Evolutionary conservation across 92 coral and sea anemone genomes (phyloP).

Genomic region (Bergia puertoricense): DNA sequence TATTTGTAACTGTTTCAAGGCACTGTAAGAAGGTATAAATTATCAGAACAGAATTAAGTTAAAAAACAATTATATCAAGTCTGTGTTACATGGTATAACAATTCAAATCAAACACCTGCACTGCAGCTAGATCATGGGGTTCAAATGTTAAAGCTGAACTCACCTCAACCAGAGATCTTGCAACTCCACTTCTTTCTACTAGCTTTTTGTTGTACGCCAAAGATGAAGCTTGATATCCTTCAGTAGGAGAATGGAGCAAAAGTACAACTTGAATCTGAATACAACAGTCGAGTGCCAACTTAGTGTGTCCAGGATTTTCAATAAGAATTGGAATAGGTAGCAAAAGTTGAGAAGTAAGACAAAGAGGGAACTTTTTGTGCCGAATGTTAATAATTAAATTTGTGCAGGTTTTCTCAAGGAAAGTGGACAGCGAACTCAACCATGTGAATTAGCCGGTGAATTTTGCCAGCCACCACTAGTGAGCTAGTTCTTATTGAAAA

Average conservation of each 20-base stretch:
- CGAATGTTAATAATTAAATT: no score
- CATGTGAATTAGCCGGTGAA: no score
- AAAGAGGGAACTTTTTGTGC: no score
- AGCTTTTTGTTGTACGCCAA: conserved; percentile 66
- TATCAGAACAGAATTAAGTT: background rate
- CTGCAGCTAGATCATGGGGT: background rate
- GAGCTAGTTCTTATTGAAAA: no score
- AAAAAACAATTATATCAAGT: background rate
- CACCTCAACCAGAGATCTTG: conserved; percentile 89
- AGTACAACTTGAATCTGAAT: background rate
- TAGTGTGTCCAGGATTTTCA: no score
- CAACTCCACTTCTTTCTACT: conserved; percentile 91
- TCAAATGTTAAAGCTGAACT: background rate
- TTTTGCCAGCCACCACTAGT: no score
- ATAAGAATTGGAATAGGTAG: no score
- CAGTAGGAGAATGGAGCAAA: background rate
- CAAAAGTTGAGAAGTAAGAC: no score
- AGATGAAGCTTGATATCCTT: conserved; percentile 80
- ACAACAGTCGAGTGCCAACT: background rate
- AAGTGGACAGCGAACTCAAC: no score
- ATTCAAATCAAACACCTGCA: background rate
- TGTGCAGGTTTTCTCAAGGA: no score
- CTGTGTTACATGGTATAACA: background rate
- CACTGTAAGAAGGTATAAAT: conserved; percentile 53
- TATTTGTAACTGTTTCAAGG: conserved; percentile 66